Conservation (phyloP, 2,888 invertebrate genomes). For the Steromphala cineraria region DNA sequence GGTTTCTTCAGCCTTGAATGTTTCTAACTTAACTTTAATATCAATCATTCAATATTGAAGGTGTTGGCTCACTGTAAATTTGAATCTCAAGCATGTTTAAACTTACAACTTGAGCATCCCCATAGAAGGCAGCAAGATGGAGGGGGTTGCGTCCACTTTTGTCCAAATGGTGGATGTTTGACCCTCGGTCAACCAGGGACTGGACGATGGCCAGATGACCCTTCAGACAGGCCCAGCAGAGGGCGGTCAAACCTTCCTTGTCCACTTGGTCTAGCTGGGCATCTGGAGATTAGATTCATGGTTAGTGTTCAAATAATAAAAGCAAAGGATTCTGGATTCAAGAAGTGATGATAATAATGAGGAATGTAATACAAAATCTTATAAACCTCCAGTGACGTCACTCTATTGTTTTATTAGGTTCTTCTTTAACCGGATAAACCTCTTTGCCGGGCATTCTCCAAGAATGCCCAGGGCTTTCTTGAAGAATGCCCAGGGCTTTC, state of each 20-base stretch:
- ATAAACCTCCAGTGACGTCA: too few relatives aligned
- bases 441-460: too few relatives aligned
- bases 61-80: too few relatives aligned
- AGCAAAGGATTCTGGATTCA: neutral
- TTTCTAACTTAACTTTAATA: too few relatives aligned
- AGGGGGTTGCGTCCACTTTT: slow-evolving; percentile 91
- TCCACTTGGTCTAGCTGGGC: slow-evolving; percentile 87
- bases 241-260: slow-evolving; percentile 89
- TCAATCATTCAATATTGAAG: too few relatives aligned
- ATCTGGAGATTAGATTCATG: slow-evolving; percentile 76
- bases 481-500: too few relatives aligned
- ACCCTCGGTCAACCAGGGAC: slow-evolving; percentile 87
- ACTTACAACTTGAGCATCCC: slow-evolving; percentile 77
- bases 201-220: slow-evolving; percentile 87
- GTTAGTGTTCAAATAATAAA: neutral
- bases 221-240: slow-evolving; percentile 93
- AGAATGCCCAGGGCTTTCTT: too few relatives aligned
- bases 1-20: too few relatives aligned
- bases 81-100: neutral
- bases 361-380: neutral
- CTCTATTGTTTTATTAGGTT: too few relatives aligned
- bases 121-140: slow-evolving; percentile 87
- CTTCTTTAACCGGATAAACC: too few relatives aligned
- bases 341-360: neutral
- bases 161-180: slow-evolving; percentile 88